Percentiles rank a stretch among this genome's conserved stretches.
These are phyloP conservation scores for Acanthochromis polyacanthus DNA, from an alignment of 2,113 vertebrate species.

Conservation along the genomic window DNA sequence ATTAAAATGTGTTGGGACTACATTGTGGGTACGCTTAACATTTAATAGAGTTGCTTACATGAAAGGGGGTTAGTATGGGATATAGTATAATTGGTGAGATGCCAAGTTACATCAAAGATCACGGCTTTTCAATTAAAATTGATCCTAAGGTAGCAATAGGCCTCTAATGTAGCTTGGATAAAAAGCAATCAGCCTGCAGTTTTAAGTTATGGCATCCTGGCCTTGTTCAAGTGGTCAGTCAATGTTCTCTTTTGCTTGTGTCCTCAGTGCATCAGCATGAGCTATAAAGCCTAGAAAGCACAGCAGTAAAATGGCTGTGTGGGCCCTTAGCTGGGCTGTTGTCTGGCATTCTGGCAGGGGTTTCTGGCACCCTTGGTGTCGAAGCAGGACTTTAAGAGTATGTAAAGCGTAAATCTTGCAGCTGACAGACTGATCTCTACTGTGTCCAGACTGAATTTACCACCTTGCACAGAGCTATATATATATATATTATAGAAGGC, in stretches of 20 bases:
- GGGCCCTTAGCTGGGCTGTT: constrained; percentile 51
- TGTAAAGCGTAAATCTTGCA: constrained; percentile 75
- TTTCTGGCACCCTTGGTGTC: constrained; percentile 64
- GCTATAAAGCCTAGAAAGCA: constrained; percentile 72
- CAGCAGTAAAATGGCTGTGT: constrained; percentile 64
- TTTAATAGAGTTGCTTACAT: background rate
- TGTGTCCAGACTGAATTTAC: constrained; percentile 61
- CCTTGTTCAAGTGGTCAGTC: constrained; percentile 72
- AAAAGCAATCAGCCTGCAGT: constrained; percentile 62
- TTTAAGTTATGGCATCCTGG: constrained; percentile 67
- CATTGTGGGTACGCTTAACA: background rate
- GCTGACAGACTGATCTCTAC: constrained; percentile 59
- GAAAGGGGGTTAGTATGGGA: background rate
- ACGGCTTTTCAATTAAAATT: constrained; percentile 46
- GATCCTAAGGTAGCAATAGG: constrained; percentile 46
- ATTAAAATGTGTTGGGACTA: background rate
- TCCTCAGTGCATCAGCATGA: constrained; percentile 66
- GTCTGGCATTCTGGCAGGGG: constrained; percentile 63
- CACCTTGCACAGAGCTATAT: constrained; percentile 48
- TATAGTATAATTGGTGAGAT: constrained; percentile 22
- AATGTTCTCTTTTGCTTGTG: constrained; percentile 70
- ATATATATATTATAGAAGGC: background rate
- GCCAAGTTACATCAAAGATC: constrained; percentile 40
- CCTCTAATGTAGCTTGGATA: constrained; percentile 52
- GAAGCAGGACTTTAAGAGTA: constrained; percentile 64